Conservation (phyloP, 2,797 vertebrate genomes). For the Lacerta agilis region DNA sequence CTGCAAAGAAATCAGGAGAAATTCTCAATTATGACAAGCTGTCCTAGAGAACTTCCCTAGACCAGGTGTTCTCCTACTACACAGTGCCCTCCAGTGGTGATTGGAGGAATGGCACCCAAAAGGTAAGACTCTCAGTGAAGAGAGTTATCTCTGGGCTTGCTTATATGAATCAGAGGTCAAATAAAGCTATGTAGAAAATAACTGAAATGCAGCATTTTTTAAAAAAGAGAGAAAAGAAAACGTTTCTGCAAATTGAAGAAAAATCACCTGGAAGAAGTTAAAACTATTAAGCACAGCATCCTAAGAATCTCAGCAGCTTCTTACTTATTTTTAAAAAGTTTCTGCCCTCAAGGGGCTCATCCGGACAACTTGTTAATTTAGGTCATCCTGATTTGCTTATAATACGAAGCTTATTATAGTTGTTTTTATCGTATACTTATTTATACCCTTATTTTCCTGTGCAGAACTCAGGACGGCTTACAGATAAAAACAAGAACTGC, state of each 20-base stretch:
- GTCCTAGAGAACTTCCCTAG: background rate
- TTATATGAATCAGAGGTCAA: background rate
- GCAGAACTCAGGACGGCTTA: no score
- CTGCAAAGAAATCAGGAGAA: no score
- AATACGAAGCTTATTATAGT: no score
- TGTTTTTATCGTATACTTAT: no score
- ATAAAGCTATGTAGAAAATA: background rate
- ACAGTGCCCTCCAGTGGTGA: background rate
- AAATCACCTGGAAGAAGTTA: background rate
- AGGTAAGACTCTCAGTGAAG: no score
- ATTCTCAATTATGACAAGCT: no score
- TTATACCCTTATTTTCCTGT: no score
- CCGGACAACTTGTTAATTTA: no score
- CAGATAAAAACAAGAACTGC: no score
- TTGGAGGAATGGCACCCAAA: background rate
- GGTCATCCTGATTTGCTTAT: no score
- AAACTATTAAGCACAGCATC: background rate
- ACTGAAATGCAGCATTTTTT: background rate
- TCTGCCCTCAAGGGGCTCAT: no score
- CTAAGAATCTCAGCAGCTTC: background rate
- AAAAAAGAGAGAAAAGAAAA: background rate
- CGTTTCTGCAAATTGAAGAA: background rate
- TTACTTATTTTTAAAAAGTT: background rate
- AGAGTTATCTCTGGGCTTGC: no score
- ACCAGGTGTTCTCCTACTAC: background rate